Evolutionary conservation across 2,113 vertebrate species (phyloP).

Genomic region (Nothoprocta perdicaria): DNA sequence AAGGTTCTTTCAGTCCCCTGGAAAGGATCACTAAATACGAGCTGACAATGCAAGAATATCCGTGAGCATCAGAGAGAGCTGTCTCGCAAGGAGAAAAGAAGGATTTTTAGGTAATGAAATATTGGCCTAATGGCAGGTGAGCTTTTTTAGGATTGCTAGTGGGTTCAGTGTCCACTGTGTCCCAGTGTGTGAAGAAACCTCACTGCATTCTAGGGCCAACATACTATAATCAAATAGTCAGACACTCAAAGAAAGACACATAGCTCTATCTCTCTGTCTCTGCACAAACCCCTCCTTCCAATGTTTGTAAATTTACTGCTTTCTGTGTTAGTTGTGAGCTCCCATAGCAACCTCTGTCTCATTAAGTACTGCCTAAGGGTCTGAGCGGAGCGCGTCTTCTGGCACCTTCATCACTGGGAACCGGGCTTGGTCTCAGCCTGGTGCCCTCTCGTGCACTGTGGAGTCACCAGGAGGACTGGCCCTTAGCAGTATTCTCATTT

Average conservation of each 20-base stretch:
- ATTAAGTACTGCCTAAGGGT: background rate
- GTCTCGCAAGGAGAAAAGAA: background rate
- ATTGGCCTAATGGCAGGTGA: background rate
- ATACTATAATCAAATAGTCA: background rate
- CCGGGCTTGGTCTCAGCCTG: background rate
- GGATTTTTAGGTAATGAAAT: background rate
- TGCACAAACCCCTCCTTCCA: background rate
- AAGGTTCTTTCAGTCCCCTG: background rate
- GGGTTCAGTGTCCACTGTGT: background rate
- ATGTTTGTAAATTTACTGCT: background rate
- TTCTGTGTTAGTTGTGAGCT: background rate
- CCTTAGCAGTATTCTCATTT: background rate
- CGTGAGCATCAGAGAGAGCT: background rate
- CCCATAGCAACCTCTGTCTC: background rate
- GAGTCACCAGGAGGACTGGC: background rate
- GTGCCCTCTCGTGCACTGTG: background rate
- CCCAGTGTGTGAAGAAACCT: background rate
- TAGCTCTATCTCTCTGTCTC: background rate
- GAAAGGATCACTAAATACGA: background rate
- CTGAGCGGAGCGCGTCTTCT: background rate
- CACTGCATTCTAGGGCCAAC: fast-evolving
- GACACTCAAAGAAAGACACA: background rate
- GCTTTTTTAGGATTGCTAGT: background rate
- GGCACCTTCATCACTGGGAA: background rate
- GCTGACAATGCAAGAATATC: background rate